Evolutionary conservation across 1,140 invertebrate species (phyloP).

Genomic region (Condylostylus longicornis): DNA sequence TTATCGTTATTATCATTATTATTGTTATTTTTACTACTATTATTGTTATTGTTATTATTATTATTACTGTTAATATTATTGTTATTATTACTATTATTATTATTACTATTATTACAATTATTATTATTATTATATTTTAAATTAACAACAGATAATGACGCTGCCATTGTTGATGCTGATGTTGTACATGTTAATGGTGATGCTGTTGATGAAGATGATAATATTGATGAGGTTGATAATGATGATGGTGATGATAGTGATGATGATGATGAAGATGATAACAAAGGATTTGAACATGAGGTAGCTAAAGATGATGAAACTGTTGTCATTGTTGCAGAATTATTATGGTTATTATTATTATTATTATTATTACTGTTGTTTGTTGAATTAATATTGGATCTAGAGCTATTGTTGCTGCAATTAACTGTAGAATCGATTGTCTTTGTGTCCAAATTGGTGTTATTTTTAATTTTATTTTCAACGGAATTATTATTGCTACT

Average conservation of each 20-base stretch:
- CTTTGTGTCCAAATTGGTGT: neutral
- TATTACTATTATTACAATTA: slow-evolving; percentile 7
- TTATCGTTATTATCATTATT: slow-evolving; percentile 4
- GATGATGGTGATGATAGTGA: neutral
- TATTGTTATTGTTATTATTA: neutral
- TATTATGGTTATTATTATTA: too few relatives aligned
- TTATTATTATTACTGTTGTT: neutral
- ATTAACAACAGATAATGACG: neutral
- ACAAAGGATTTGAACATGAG: too few relatives aligned
- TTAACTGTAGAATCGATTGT: neutral
- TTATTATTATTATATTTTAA: neutral
- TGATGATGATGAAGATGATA: neutral
- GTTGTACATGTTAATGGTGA: neutral
- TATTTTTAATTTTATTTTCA: too few relatives aligned
- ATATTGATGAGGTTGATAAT: neutral
- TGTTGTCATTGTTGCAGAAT: too few relatives aligned
- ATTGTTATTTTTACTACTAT: neutral
- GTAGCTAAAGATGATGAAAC: too few relatives aligned
- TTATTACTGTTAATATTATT: slow-evolving; percentile 7
- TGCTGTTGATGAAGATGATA: neutral
- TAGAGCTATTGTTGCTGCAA: neutral
- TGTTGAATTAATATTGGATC: neutral
- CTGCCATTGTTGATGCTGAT: neutral
- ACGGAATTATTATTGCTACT: too few relatives aligned
- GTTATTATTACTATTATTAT: slow-evolving; percentile 3